Base-by-base conservation (phyloP, 2,113 vertebrate species). In the Macrotus californicus region DNA sequence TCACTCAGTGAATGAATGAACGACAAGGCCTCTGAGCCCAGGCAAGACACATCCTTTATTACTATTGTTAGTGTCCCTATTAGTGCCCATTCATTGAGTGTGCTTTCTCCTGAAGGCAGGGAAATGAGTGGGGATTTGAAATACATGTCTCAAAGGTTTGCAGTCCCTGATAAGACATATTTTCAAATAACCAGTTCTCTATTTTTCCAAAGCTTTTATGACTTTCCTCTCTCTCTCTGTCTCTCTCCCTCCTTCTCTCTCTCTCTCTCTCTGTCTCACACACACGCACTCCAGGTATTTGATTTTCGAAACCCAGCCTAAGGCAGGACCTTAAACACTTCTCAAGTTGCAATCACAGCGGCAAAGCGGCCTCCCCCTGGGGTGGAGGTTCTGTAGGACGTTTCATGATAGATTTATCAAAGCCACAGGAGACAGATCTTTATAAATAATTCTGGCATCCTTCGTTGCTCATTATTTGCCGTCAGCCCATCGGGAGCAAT, bases 371-470 rank as follows among this genome's bases (percentile, higher is more conserved):
- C 56, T 81, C 43, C 85, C 36, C 0, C 46, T 29, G 94, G 52
- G 48, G 12, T 11, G 39, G 61, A 36, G 31, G 19, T 50, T 91
- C 89, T 36, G 66, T 10, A 36, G 36, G 46, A 36, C 77, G 66
- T 61, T 86, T 94, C 76, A 61, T 90, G 70, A 87, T 52, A 70
- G 76, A 95, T 94, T 75, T 29, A 81, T 84, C 69, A 75, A 83
- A 93, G 83, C 73, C 54, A 22, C 34, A 41, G 82, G 43, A 85
- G 18, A 64, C 19, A 14, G 36, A 16, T n/a, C 84, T 93, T 85
- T 56, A 90, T 76, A 92, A 89, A 96, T 89, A 79, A 89, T 82
- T 36, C 77, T 69, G 69, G 87, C 79, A n/a, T 46, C 36, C 48
- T 85, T 70, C 84, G 4, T 80, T 46, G 43, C 50, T 87, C 70